These are phyloP conservation scores for sheep (Ovis aries) DNA, from an alignment of 2,113 vertebrate genomes.

Conservation along the genomic window ARS-UI_Ramb_v3.0 NC_056056.1:51808501-51809000, in stretches of 20 bases:
- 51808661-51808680: background rate
- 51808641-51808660: background rate
- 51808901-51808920: background rate
- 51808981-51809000: background rate
- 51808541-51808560: background rate
- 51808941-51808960: background rate
- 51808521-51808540: background rate
- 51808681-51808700: background rate
- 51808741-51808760: background rate
- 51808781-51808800: background rate
- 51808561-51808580: background rate
- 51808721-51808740: background rate
- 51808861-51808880: background rate
- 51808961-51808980: background rate
- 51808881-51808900: background rate
- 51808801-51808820: background rate
- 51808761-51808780: background rate
- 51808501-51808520: background rate
- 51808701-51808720: fast-evolving
- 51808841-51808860: background rate
- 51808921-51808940: background rate
- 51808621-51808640: background rate
- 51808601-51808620: background rate
- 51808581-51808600: background rate
- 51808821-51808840: background rate